phyloP scores from a whole-genome alignment of 2,113 vertebrate species.

The Chionodraco myersi region DNA sequence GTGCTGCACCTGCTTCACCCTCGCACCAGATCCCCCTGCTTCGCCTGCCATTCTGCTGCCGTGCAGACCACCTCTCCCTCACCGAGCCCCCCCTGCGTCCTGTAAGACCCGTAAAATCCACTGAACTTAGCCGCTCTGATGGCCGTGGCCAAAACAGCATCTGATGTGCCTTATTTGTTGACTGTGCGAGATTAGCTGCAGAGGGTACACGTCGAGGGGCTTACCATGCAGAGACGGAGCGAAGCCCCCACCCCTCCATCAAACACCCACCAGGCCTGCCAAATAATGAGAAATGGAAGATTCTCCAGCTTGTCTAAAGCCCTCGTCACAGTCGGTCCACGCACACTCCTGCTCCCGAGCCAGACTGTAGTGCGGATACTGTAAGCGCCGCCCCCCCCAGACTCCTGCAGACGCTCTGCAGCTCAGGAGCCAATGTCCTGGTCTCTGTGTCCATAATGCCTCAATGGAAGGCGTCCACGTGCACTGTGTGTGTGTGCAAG shows the following conservation, averaged over 20 bases:
- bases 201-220: slow-evolving; percentile 79
- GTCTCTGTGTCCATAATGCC: not conserved
- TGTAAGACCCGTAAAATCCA: slow-evolving; percentile 82
- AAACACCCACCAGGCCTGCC: slow-evolving; percentile 64
- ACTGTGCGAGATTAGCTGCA: slow-evolving; percentile 83
- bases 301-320: slow-evolving; percentile 69
- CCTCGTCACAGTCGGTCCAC: slow-evolving; percentile 58
- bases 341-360: slow-evolving; percentile 58
- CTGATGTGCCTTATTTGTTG: slow-evolving; percentile 87
- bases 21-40: slow-evolving; percentile 54
- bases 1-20: slow-evolving; percentile 80
- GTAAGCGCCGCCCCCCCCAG: slow-evolving; percentile 31
- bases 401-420: not conserved
- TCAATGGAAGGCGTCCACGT: not conserved
- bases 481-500: not conserved
- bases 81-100: slow-evolving; percentile 5
- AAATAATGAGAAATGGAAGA: slow-evolving; percentile 63
- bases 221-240: slow-evolving; percentile 63
- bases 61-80: slow-evolving; percentile 26
- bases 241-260: slow-evolving; percentile 55
- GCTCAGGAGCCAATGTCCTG: slow-evolving; percentile 5
- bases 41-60: slow-evolving; percentile 49
- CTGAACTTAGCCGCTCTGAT: slow-evolving; percentile 79
- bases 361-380: slow-evolving; percentile 64
- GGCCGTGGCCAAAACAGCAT: slow-evolving; percentile 84